phyloP scores from a whole-genome alignment of 2,888 invertebrate species.

The Choristoneura rosaceana region DNA sequence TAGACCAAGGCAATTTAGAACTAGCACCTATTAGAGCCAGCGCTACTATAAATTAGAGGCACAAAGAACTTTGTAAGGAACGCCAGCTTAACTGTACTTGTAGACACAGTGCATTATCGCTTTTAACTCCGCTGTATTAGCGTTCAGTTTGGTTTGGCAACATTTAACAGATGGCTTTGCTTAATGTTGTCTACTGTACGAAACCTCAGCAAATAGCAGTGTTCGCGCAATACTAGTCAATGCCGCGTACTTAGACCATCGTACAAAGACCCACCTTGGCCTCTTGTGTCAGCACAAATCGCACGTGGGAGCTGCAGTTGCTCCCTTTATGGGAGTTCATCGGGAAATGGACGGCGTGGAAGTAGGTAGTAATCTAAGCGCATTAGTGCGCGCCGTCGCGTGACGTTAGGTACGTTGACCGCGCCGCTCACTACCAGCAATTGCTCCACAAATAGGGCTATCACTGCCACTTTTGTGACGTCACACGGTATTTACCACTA shows the following conservation, averaged over 20 bases:
- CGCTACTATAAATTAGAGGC: conserved; percentile 32
- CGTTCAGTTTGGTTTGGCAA: conserved; percentile 54
- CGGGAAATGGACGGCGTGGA: conserved; percentile 55
- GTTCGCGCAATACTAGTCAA: conserved; percentile 71
- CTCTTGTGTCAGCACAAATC: conserved; percentile 22
- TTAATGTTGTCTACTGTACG: conserved; percentile 46
- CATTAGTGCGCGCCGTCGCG: conserved; percentile 80
- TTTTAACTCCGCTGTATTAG: conserved; percentile 7
- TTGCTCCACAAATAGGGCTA: conserved; percentile 76
- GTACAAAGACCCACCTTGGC: conserved; percentile 50
- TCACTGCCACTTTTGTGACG: conserved; percentile 51
- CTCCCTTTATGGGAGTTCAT: conserved; percentile 51
- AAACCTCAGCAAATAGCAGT: conserved; percentile 73
- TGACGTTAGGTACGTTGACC: conserved; percentile 81
- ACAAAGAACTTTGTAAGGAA: conserved; percentile 28
- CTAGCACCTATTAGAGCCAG: conserved; percentile 36
- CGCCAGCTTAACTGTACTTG: conserved; percentile 21
- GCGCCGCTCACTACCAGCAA: conserved; percentile 72
- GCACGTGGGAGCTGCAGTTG: conserved; percentile 41
- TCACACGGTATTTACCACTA: conserved; percentile 9
- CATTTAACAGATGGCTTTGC: conserved; percentile 39
- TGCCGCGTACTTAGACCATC: conserved; percentile 57
- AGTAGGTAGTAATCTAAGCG: conserved; percentile 81
- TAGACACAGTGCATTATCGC: not conserved
- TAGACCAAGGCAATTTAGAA: conserved; percentile 38